Percentiles rank a stretch among this genome's conserved stretches.
These are phyloP conservation scores for Pecten maximus DNA, from an alignment of 2,888 invertebrate genomes.

Conservation along the genomic window DNA sequence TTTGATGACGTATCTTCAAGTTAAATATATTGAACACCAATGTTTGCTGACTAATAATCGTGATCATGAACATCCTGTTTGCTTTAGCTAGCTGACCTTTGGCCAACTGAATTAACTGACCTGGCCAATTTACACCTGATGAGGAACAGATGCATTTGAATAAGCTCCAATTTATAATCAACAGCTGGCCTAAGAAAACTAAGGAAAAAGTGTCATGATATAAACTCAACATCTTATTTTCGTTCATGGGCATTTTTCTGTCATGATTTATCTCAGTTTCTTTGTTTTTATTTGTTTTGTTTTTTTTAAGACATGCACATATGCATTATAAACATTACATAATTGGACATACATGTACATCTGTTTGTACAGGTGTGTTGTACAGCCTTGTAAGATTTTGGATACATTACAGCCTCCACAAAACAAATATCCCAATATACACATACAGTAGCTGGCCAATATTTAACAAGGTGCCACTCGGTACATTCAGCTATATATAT, in stretches of 20 bases:
- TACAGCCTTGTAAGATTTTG: too few relatives aligned
- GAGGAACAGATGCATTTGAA: neutral
- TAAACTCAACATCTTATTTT: too few relatives aligned
- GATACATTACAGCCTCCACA: neutral
- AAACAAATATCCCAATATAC: neutral
- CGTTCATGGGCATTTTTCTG: too few relatives aligned
- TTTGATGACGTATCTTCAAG: neutral
- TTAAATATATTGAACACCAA: neutral
- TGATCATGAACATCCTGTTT: neutral
- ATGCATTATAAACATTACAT: too few relatives aligned
- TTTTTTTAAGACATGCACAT: too few relatives aligned
- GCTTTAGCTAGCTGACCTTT: neutral
- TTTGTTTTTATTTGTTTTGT: too few relatives aligned
- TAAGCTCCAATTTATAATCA: neutral
- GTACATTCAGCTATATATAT: neutral
- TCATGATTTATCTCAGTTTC: too few relatives aligned
- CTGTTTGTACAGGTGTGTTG: too few relatives aligned
- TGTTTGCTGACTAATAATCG: slow-evolving; percentile 13
- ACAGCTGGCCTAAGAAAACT: too few relatives aligned
- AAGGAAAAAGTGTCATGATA: too few relatives aligned
- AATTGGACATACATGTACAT: too few relatives aligned
- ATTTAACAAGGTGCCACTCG: neutral
- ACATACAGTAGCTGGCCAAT: neutral
- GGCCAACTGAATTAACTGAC: neutral
- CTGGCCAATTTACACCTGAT: neutral